Percentiles rank a stretch among this genome's conserved stretches.
Evolutionary conservation across 1,140 invertebrate genomes (phyloP).

Genomic region (Sminthurides bifidus): DNA sequence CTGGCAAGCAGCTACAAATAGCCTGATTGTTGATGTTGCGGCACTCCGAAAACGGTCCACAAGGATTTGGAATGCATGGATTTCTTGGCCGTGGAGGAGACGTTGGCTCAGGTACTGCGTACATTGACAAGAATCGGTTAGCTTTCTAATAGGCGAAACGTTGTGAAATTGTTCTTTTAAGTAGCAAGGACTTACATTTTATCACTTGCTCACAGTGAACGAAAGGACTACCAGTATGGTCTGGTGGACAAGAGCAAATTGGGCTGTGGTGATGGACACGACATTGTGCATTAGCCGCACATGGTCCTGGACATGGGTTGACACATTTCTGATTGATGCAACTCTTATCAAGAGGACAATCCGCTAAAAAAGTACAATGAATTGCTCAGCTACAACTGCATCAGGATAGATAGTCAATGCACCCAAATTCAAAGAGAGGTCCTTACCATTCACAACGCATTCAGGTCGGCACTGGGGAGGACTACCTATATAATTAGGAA

Average conservation of each 20-base stretch:
- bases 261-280: conserved; percentile 67
- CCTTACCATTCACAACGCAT: conserved; percentile 63
- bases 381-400: conserved; percentile 37
- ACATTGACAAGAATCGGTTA: no score
- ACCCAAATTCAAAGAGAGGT: conserved; percentile 24
- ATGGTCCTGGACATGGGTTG: conserved; percentile 51
- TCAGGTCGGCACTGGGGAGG: conserved; percentile 68
- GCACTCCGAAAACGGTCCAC: conserved; percentile 47
- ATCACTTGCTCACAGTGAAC: conserved; percentile 48
- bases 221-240: conserved; percentile 66
- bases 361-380: not conserved
- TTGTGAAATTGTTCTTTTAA: no score
- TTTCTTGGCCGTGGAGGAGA: conserved; percentile 5
- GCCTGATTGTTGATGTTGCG: conserved; percentile 49
- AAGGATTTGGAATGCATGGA: conserved; percentile 6
- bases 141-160: no score
- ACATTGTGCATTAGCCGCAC: conserved; percentile 42
- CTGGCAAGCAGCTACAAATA: conserved; percentile 53
- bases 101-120: not conserved
- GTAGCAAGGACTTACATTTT: not conserved
- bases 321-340: conserved; percentile 53
- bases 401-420: conserved; percentile 42
- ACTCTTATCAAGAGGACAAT: conserved; percentile 40
- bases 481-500: conserved; percentile 31
- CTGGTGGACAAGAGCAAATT: conserved; percentile 59